Base-by-base conservation (phyloP, 2,113 vertebrate species). In the Misgurnus mizolepis region DNA sequence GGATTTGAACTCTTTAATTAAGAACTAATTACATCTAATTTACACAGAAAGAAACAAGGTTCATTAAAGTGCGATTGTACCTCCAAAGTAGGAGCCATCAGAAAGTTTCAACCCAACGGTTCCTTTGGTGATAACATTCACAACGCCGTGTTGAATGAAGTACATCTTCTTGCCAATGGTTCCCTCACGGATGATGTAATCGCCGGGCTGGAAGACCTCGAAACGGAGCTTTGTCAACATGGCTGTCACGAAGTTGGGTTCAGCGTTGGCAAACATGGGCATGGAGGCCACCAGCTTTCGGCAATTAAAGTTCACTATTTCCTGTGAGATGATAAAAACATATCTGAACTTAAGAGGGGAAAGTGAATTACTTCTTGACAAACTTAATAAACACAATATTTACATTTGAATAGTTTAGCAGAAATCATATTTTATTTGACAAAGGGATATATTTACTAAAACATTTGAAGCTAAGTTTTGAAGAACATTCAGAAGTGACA, bases 81-180 rank as follows among this genome's bases (percentile, higher is more conserved):
- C 98, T 91, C 98, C 98, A 0, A 99, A 99, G 86, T 99, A 99
- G 80, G 97, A 98, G 79, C 98, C 98, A 0, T 99, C 98, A 0
- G 97, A 96, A n/a, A 99, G 95, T 70, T 99, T 99, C 95, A 98
- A 94, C 60, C 95, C 96, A 14, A 95, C 91, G 58, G 94, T 97
- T 69, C 95, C 96, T 83, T 97, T 97, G 70, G 96, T 96, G 79
- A 96, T 94, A 82, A 97, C 94, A 4, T 93, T 96, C 86, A 96
- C 94, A 79, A 97, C 95, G 0, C 96, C 96, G 0, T 97, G 98
- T 85, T 99, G 98, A 90, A 99, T 99, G 91, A 99, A 99, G 87
- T 98, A 99, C 98, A 99, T 99, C 91, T 99, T 99, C 93, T 97
- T 99, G 82, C 98, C 98, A 0, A 99, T 95, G 79, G 97, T 99